phyloP scores from a whole-genome alignment of 2,797 vertebrate genomes.

The Cynopterus sphinx region DNA sequence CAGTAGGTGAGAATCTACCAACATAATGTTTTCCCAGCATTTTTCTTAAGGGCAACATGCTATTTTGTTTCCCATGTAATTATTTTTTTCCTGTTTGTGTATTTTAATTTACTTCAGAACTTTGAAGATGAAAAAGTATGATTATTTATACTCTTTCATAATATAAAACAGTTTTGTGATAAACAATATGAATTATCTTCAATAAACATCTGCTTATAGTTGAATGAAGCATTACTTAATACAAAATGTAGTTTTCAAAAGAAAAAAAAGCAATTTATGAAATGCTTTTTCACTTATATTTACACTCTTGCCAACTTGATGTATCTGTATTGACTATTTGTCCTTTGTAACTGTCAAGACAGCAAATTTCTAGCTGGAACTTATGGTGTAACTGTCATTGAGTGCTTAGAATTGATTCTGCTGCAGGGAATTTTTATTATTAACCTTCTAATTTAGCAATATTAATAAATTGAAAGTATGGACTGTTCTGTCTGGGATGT shows the following conservation, averaged over 20 bases:
- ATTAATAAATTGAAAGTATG: constrained; percentile 28
- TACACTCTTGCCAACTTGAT: neutral
- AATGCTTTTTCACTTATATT: constrained; percentile 7
- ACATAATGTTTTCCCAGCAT: constrained; percentile 60
- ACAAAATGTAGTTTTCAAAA: constrained; percentile 26
- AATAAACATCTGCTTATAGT: constrained; percentile 20
- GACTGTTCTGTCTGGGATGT: neutral
- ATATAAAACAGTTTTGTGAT: neutral
- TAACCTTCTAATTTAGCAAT: constrained; percentile 35
- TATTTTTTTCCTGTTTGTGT: neutral
- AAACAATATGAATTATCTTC: constrained; percentile 41
- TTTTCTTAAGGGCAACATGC: constrained; percentile 15
- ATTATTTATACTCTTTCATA: constrained; percentile 60
- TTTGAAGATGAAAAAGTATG: constrained; percentile 29
- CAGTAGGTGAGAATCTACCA: constrained; percentile 75
- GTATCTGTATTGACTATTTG: neutral
- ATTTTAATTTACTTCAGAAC: constrained; percentile 53
- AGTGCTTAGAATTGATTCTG: constrained; percentile 21
- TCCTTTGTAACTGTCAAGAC: neutral
- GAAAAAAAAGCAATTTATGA: constrained; percentile 33
- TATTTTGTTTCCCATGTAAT: constrained; percentile 50
- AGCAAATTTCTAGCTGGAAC: neutral
- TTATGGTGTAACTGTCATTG: neutral
- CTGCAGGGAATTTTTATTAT: neutral
- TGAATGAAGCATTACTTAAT: constrained; percentile 14